Conservation (phyloP, 1,140 invertebrate genomes). For the Calephelis nemesis region DNA sequence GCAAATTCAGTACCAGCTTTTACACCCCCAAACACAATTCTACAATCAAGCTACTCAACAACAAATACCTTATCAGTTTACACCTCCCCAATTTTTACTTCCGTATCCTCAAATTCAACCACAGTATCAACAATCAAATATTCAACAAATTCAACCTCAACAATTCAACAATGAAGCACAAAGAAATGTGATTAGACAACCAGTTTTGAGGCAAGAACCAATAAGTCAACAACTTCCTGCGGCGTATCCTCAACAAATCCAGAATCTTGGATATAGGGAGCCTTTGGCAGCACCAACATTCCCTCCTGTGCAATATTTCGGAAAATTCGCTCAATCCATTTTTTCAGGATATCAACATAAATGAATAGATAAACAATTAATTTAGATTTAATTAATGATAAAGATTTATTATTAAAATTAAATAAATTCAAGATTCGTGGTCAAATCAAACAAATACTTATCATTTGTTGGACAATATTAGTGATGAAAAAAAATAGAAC, state of each 20-base stretch:
- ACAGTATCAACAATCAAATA: slow-evolving; percentile 29
- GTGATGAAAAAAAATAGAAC: too few relatives aligned
- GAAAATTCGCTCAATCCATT: slow-evolving; percentile 57
- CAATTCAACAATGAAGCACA: slow-evolving; percentile 18
- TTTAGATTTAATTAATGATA: slow-evolving; percentile 13
- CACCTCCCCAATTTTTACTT: slow-evolving; percentile 2
- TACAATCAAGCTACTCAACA: slow-evolving; percentile 27
- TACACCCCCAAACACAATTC: slow-evolving; percentile 30
- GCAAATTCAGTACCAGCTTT: slow-evolving; percentile 34
- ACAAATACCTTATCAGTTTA: slow-evolving; percentile 27
- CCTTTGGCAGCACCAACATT: slow-evolving; percentile 36
- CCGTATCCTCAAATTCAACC: slow-evolving; percentile 26
- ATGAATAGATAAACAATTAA: slow-evolving; percentile 7
- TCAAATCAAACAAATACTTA: too few relatives aligned
- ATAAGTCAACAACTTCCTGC: slow-evolving; percentile 24
- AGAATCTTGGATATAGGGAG: slow-evolving; percentile 4
- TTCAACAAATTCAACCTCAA: slow-evolving; percentile 27
- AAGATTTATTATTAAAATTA: background rate
- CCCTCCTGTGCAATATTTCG: slow-evolving; percentile 63
- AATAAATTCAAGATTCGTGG: background rate
- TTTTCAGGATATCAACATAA: slow-evolving; percentile 45
- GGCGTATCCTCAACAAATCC: slow-evolving; percentile 23
- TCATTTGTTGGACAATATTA: too few relatives aligned
- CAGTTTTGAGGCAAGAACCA: slow-evolving; percentile 21
- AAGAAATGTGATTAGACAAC: background rate